A percentile compares a stretch with the other conserved stretches of the same genome.
These are phyloP conservation scores for Pseudochirops corinnae DNA, from an alignment of 2,797 vertebrate genomes.

Conservation along the genomic window DNA sequence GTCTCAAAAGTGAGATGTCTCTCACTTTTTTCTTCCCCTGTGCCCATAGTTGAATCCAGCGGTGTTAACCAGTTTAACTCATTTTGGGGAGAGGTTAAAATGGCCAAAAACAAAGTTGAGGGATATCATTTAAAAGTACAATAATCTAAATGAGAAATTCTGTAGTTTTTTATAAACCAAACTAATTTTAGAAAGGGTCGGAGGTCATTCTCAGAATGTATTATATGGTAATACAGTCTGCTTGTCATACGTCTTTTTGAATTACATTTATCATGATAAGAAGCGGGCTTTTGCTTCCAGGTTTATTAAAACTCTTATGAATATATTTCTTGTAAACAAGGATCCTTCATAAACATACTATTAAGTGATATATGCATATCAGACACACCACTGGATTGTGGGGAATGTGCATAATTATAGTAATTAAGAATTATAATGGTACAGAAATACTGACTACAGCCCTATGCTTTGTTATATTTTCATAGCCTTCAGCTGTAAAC, in stretches of 20 bases:
- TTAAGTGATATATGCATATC: constrained; percentile 51
- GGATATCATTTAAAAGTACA: constrained; percentile 30
- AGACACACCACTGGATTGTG: constrained; percentile 38
- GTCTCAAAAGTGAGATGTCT: neutral
- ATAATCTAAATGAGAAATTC: constrained; percentile 48
- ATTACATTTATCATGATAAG: constrained; percentile 4
- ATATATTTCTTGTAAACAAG: neutral
- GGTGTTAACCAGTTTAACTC: neutral
- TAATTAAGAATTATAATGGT: constrained; percentile 62
- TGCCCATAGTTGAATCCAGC: neutral
- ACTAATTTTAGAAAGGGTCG: constrained; percentile 14
- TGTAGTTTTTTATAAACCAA: constrained; percentile 24
- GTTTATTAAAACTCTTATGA: constrained; percentile 41
- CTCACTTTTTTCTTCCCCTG: neutral
- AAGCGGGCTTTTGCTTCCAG: constrained; percentile 57
- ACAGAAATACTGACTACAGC: constrained; percentile 40
- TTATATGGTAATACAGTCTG: neutral
- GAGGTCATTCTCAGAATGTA: constrained; percentile 49
- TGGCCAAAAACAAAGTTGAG: constrained; percentile 9
- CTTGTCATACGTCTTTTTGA: constrained; percentile 39
- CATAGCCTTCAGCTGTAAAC: constrained; percentile 47
- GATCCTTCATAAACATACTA: constrained; percentile 48
- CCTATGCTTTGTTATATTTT: constrained; percentile 23
- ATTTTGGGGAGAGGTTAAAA: neutral
- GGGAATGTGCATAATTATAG: constrained; percentile 59